phyloP scores from a whole-genome alignment of 2,113 vertebrate species.

The Phycodurus eques region DNA sequence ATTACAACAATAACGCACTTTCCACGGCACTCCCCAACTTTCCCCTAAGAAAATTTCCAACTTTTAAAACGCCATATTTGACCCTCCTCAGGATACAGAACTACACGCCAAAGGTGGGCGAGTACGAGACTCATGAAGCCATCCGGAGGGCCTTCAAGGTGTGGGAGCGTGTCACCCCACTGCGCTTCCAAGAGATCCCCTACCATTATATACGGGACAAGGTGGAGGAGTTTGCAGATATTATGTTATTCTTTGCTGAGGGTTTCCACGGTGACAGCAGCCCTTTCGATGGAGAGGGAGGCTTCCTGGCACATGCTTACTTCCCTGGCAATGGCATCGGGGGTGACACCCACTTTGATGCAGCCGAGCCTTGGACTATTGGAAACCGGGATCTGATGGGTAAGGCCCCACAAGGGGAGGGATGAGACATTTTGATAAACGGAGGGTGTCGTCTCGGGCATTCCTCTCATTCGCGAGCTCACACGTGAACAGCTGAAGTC shows the following conservation, averaged over 20 bases:
- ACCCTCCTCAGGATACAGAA: slow-evolving; percentile 75
- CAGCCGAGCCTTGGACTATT: slow-evolving; percentile 86
- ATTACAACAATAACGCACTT: neutral
- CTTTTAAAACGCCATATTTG: neutral
- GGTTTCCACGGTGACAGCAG: slow-evolving; percentile 89
- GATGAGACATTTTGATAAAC: neutral
- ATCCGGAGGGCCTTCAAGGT: slow-evolving; percentile 86
- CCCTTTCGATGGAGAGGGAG: slow-evolving; percentile 90
- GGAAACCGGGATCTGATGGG: slow-evolving; percentile 79
- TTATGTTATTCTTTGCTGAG: slow-evolving; percentile 90
- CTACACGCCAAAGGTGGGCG: slow-evolving; percentile 82
- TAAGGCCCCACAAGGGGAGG: slow-evolving; percentile 55
- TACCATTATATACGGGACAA: slow-evolving; percentile 82
- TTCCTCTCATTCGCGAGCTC: neutral
- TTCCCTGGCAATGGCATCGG: slow-evolving; percentile 87
- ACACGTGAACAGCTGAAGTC: neutral
- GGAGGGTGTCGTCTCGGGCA: neutral
- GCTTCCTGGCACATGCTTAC: slow-evolving; percentile 90
- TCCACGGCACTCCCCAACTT: neutral
- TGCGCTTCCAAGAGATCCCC: slow-evolving; percentile 84
- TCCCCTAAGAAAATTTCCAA: neutral
- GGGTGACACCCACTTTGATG: slow-evolving; percentile 91
- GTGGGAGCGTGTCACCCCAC: slow-evolving; percentile 82
- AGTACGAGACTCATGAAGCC: slow-evolving; percentile 82
- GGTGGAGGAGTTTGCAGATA: slow-evolving; percentile 83